Evolutionary conservation across 1,140 invertebrate species (phyloP), one percentile per base, ranked within the genome.

Genomic region (Drosophila pseudoananassae): DNA sequence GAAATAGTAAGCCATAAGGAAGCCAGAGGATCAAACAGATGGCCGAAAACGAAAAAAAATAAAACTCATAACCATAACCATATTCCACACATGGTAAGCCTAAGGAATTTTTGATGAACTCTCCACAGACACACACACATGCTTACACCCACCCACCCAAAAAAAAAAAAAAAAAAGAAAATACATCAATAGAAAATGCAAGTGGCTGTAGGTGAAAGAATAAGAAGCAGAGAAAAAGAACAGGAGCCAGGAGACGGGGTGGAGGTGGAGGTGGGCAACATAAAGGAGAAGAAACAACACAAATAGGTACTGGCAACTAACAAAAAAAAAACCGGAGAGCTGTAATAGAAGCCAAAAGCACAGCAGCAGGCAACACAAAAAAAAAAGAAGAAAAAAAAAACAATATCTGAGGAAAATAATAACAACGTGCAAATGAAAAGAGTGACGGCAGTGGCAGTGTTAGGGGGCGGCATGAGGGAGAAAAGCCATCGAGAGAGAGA

Each of bases 351-450:
- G 54, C 36, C 31, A 52, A 36, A 46, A 65, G 33, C 12, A 29
- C 43, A 52, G 10, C 43, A 15, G 15, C 40, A 45, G 40, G 15
- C 15, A 45, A 15, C 15, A 45, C 2, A 43, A 12, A 69, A 60
- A 15, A 46, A 47, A 23, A 52, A 60, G 10, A 63, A 14, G 10
- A 63, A 14, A 60, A 50, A 52, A 52, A 52, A 61, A 47, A 66
- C 15, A 43, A 43, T 54, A 63, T 59, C 57, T 56, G 47, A 52
- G 66, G 55, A 73, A 73, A 68, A 82, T 73, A 85, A 84, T 85
- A 85, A 81, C 72, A 84, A 66, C 49, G 81, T 85, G 77, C 76
- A 88, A 77, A 82, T 76, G 71, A 76, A 85, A 76, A 82, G 75
- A 29, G 40, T 27, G 23, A 8, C 15, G 40, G 15, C 15, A 17